Conservation (phyloP, 2,797 vertebrate genomes). For the Scleropages formosus region DNA sequence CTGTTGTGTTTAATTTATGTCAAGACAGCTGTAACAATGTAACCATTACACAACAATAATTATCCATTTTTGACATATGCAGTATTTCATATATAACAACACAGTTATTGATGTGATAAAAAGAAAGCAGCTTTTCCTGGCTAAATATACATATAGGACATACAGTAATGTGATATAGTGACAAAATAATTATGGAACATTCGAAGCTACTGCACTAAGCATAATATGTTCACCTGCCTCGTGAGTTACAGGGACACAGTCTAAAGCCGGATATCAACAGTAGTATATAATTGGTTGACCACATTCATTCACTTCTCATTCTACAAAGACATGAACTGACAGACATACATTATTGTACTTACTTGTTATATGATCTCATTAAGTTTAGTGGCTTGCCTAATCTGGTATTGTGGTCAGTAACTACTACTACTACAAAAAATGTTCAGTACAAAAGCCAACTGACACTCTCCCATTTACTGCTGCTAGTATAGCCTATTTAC, state of each 20-base stretch:
- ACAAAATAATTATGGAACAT: conserved; percentile 76
- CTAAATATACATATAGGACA: conserved; percentile 44
- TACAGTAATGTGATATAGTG: conserved; percentile 55
- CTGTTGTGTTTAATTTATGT: conserved; percentile 30
- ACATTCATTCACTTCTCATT: conserved; percentile 64
- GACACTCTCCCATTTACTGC: conserved; percentile 66
- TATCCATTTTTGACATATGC: conserved; percentile 34
- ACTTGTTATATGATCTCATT: conserved; percentile 65
- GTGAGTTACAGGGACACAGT: conserved; percentile 67
- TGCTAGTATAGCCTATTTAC: conserved; percentile 78
- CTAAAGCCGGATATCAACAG: conserved; percentile 72
- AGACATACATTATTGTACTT: conserved; percentile 66
- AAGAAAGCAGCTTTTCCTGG: conserved; percentile 32
- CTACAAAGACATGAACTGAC: conserved; percentile 64
- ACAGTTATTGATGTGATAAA: conserved; percentile 34
- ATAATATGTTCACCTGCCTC: conserved; percentile 61
- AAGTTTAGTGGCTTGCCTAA: conserved; percentile 70
- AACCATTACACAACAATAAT: conserved; percentile 33
- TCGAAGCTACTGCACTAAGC: conserved; percentile 72
- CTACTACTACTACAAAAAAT: conserved; percentile 22
- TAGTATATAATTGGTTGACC: conserved; percentile 55
- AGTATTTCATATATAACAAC: conserved; percentile 37
- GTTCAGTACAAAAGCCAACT: conserved; percentile 71
- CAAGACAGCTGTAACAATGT: conserved; percentile 33
- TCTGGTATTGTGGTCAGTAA: conserved; percentile 68